A percentile compares a stretch with the other conserved stretches of the same genome.
These are phyloP conservation scores for Cyrtonyx montezumae DNA, from an alignment of 2,113 vertebrate genomes.

Conservation along the genomic window DNA sequence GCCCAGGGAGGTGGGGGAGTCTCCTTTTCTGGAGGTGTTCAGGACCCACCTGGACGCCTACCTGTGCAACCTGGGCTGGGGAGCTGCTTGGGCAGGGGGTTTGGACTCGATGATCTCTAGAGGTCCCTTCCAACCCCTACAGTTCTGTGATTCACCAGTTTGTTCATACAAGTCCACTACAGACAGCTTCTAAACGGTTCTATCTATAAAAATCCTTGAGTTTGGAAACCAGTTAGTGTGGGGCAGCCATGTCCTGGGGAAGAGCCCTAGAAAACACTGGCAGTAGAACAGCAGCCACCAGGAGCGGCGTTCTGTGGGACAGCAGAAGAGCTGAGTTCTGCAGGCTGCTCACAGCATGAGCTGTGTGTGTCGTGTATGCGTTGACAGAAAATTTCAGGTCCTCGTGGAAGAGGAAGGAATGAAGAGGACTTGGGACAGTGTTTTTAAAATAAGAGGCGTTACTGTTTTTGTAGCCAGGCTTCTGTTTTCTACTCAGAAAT, in stretches of 20 bases:
- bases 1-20: too few relatives aligned
- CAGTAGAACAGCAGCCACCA: not conserved
- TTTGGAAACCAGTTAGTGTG: not conserved
- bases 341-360: not conserved
- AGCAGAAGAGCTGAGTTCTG: not conserved
- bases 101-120: too few relatives aligned
- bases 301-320: not conserved
- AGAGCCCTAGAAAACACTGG: not conserved
- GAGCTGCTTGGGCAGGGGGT: too few relatives aligned
- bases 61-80: too few relatives aligned
- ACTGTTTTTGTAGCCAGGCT: slow-evolving; percentile 24
- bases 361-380: not conserved
- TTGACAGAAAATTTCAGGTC: not conserved
- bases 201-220: not conserved
- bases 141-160: not conserved
- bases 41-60: too few relatives aligned
- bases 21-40: too few relatives aligned
- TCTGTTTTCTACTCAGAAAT: slow-evolving; percentile 4
- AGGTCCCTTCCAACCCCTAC: too few relatives aligned
- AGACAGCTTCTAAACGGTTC: not conserved
- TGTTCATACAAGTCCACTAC: not conserved
- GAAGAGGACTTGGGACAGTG: not conserved
- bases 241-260: not conserved
- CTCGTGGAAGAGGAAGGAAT: not conserved
- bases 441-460: not conserved